Evolutionary conservation across 2,113 vertebrate species (phyloP).

Genomic region (Pyrgilauda ruficollis): DNA sequence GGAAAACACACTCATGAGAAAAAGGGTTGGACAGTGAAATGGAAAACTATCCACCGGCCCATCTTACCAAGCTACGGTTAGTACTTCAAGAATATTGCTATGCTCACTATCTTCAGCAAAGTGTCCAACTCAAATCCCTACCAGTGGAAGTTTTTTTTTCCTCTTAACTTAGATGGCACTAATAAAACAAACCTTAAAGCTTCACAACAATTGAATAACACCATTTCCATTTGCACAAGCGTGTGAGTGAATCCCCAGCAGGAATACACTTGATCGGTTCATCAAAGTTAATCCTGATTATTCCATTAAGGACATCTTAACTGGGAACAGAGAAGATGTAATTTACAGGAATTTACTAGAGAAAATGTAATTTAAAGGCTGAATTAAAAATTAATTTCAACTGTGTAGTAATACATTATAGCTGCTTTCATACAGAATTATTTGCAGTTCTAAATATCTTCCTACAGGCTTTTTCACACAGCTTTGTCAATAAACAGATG

Average conservation of each 20-base stretch:
- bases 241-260: neutral
- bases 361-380: neutral
- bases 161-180: neutral
- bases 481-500: neutral
- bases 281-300: constrained; percentile 23
- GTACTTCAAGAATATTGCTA: neutral
- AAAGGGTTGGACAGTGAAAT: neutral
- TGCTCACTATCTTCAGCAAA: neutral
- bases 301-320: constrained; percentile 21
- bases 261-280: neutral
- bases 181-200: neutral
- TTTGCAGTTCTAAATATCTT: neutral
- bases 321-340: constrained; percentile 21
- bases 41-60: neutral
- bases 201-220: neutral
- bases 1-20: neutral
- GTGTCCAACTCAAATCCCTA: neutral
- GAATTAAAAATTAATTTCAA: neutral
- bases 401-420: neutral
- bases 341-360: neutral
- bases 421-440: neutral
- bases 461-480: neutral
- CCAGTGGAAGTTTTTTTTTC: neutral
- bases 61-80: neutral
- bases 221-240: neutral